Base-by-base conservation (phyloP, 1,140 invertebrate genomes). In the Solenopsis invicta region DNA sequence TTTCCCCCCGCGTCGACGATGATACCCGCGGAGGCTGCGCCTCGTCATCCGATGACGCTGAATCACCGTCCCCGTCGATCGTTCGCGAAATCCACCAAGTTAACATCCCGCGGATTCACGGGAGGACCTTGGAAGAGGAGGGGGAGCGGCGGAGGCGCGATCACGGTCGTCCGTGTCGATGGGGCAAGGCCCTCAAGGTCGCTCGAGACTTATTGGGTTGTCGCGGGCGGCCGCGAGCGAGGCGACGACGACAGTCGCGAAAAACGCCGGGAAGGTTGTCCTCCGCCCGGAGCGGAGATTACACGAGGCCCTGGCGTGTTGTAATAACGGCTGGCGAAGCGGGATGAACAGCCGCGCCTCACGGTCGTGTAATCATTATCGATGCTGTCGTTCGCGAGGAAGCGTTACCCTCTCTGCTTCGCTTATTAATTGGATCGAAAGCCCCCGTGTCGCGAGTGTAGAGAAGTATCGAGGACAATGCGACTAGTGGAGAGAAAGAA, bases 161-260 rank as follows among this genome's bases (percentile, higher is more conserved):
- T 93, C 93, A 93, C 89, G 93, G 92, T 88, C 92, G 89, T 82
- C 81, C 72, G 56, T 48, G 86, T 87, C 81, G 90, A 78, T 88
- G 84, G 92, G 88, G 90, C 89, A 93, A 93, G 87, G 87, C 90
- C 92, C 92, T 88, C 91, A 93, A 93, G 92, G 92, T 77, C 91
- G 86, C 54, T 52, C 37, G 59, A 16, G 75, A 74, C 71, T 78
- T 50, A 87, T 86, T 50, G 69, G 62, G 45, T 29, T 54, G 67
- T 59, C 59, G 72, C 52, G 75, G 13, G 6, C 75, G 48, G 24
- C 29, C 76, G 59, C 24, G 45, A 59, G 85, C 41, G 67, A 71
- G 88, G 41, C 9, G 45, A 61, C 86, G 50, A 80, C 66, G 88
- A 74, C 75, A 78, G 56, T 71, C 75, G 75, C 13, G 85, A 52